These are phyloP conservation scores for Tyto alba DNA, from an alignment of 2,113 vertebrate genomes.

Conservation along the genomic window DNA sequence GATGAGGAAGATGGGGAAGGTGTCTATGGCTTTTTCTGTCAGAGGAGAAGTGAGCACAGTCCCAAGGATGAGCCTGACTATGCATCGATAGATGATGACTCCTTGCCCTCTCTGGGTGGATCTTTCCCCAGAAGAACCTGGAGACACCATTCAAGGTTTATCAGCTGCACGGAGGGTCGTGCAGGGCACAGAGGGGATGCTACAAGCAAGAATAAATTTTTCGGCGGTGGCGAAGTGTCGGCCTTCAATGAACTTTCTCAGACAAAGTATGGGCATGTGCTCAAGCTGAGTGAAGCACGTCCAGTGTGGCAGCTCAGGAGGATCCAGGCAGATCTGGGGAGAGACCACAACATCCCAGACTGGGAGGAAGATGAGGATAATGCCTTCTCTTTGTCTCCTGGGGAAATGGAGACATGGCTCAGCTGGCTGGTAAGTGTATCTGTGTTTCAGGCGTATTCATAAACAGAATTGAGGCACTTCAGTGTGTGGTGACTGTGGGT, in stretches of 20 bases:
- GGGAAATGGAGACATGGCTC: neutral
- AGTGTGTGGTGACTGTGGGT: neutral
- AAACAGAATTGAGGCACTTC: neutral
- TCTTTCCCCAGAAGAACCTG: neutral
- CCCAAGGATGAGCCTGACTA: neutral
- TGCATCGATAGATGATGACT: neutral
- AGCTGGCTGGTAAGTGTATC: neutral
- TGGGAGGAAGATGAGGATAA: neutral
- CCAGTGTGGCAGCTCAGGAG: accelerated
- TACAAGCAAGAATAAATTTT: neutral
- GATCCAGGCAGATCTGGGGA: neutral
- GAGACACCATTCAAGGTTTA: neutral
- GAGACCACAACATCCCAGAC: too few species aligned
- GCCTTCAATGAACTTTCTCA: neutral
- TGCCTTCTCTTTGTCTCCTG: neutral
- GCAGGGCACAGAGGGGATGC: neutral
- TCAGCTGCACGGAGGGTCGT: neutral
- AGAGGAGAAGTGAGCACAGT: accelerated
- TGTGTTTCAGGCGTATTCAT: neutral
- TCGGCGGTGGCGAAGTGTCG: neutral
- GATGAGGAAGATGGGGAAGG: neutral
- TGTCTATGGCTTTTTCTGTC: neutral
- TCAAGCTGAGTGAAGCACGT: accelerated
- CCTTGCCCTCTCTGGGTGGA: neutral
- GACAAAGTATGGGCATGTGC: neutral